Evolutionary conservation across 1,140 invertebrate genomes (phyloP).

Genomic region (Camponotus pennsylvanicus): DNA sequence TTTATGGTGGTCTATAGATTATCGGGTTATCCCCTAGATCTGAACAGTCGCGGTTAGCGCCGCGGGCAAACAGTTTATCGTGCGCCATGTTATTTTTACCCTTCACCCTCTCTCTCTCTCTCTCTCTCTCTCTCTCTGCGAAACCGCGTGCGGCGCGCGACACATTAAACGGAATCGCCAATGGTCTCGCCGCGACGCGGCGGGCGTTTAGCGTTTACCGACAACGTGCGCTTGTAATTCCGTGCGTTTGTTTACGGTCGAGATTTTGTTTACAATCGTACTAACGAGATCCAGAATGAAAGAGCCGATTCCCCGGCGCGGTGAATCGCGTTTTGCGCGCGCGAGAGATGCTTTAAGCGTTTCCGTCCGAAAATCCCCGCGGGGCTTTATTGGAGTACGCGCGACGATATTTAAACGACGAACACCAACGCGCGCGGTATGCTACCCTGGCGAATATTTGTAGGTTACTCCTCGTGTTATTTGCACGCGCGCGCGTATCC

Average conservation of each 20-base stretch:
- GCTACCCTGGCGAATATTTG: constrained; percentile 43
- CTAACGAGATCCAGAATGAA: constrained; percentile 64
- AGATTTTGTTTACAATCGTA: constrained; percentile 63
- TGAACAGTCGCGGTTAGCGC: constrained; percentile 29
- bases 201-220: constrained; percentile 51
- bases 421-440: constrained; percentile 33
- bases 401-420: constrained; percentile 59
- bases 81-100: constrained; percentile 44
- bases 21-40: constrained; percentile 49
- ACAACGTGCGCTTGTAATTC: constrained; percentile 56
- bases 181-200: constrained; percentile 26
- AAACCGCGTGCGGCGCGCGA: constrained; percentile 43
- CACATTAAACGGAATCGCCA: constrained; percentile 61
- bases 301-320: constrained; percentile 31
- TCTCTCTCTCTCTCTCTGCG: not conserved
- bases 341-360: constrained; percentile 49
- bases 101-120: no score
- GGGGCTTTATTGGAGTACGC: constrained; percentile 52
- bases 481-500: constrained; percentile 42
- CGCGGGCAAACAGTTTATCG: constrained; percentile 54
- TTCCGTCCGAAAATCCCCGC: constrained; percentile 59
- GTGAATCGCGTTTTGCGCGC: constrained; percentile 54
- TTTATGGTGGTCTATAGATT: constrained; percentile 56
- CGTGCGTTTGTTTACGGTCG: constrained; percentile 59
- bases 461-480: constrained; percentile 52